Percentiles rank a stretch among this genome's conserved stretches.
Conservation (phyloP, 2,888 invertebrate genomes). For the Peribatodes rhomboidaria region DNA sequence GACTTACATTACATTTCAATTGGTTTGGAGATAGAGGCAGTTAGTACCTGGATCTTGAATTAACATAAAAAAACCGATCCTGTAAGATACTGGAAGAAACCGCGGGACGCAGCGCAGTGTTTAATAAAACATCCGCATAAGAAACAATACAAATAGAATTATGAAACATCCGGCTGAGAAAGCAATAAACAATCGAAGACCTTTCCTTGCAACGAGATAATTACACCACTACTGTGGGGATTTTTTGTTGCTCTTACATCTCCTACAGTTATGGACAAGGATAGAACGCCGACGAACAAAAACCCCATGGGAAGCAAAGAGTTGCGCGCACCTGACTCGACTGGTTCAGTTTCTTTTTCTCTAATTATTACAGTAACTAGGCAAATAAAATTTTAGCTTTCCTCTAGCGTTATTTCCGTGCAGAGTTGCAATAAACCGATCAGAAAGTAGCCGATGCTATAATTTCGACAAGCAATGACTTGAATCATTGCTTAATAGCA, state of each 20-base stretch:
- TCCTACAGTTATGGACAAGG: constrained; percentile 57
- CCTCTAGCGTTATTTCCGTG: constrained; percentile 17
- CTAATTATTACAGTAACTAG: constrained; percentile 28
- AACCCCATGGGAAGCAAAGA: constrained; percentile 55
- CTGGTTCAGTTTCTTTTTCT: constrained; percentile 21
- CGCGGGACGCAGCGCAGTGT: constrained; percentile 21
- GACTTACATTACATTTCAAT: too few relatives aligned
- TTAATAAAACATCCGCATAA: constrained; percentile 46
- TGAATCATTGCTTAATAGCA: constrained; percentile 26
- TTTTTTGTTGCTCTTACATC: constrained; percentile 52
- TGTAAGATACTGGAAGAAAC: too few relatives aligned
- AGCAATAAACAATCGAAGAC: constrained; percentile 79
- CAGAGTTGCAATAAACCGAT: constrained; percentile 19
- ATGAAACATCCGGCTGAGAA: constrained; percentile 73
- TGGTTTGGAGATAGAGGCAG: too few relatives aligned
- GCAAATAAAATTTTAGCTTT: constrained; percentile 28
- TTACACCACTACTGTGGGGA: constrained; percentile 59
- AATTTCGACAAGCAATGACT: constrained; percentile 42
- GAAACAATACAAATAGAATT: constrained; percentile 57
- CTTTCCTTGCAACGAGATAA: constrained; percentile 72
- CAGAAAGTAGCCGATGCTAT: constrained; percentile 40
- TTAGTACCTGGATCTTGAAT: too few relatives aligned
- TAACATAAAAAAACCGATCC: too few relatives aligned
- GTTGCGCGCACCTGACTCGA: constrained; percentile 44
- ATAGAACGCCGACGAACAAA: constrained; percentile 58